Base-by-base conservation (phyloP, 2,888 invertebrate genomes). In the Drosophila anomelani region DNA sequence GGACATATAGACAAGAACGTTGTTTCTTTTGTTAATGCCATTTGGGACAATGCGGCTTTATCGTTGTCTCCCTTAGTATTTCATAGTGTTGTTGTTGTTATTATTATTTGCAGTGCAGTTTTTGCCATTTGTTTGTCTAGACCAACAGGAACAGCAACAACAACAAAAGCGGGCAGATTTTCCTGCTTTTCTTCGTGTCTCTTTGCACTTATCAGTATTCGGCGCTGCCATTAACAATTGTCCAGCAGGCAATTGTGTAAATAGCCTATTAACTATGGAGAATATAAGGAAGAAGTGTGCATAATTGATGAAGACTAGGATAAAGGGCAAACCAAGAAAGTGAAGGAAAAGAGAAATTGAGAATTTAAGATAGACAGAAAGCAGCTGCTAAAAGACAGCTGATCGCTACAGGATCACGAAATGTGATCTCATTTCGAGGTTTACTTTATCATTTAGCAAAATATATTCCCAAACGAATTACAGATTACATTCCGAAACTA, bases 181-280 rank as follows among this genome's bases (percentile, higher is more conserved):
- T 47, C 47, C 60, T 58, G 29, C 54, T 34, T 47, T 26, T 38
- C 36, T 41, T 10, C 15, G 2, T 20, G 68, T 70, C 55, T 57
- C 63, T 64, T 72, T 82, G 78, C 85, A 85, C 78, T 83, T 81
- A 84, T 84, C 79, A 70, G 78, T 82, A 85, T 80, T 85, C 85
- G 68, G 47, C 57, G 44, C 64, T 69, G 61, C 44, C 62, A 46
- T 51, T 62, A 67, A 59, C 68, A 67, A 85, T 83, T 82, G 82
- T 83, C 60, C 61, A 64, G 63, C 53, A 71, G 73, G 53, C 76
- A 86, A 79, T 81, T 84, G 81, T 86, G 38, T 60, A 86, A 84
- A 81, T 81, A 84, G 76, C 58, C 75, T 78, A 81, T 84, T 84
- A 80, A 77, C 80, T 85, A 29, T 43, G 12, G 12, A 36, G 38